Base-by-base conservation (phyloP, 2,888 invertebrate species). In the Cheilosia urbana region DNA sequence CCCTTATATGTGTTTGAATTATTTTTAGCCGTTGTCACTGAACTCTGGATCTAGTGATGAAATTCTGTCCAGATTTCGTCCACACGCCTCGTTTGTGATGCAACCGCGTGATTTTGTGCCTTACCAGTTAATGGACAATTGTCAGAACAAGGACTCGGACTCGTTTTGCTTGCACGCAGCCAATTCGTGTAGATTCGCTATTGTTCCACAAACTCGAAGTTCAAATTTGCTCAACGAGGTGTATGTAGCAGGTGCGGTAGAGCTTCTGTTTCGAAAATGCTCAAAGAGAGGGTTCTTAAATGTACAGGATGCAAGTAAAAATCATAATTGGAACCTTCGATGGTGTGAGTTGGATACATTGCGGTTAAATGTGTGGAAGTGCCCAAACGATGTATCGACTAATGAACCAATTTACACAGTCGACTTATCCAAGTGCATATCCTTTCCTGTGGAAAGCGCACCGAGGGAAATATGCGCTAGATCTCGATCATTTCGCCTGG, bases 281-380 rank as follows among this genome's bases (percentile, higher is more conserved):
- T 76, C 75, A 0, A 87, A 92, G 51, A 88, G 90, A 2, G 94
- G 94, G 1, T 94, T 94, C 88, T 88, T 94, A 2, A 93, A 93
- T 53, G 90, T 94, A 15, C 93, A 93, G 15, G 91, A 92, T 63
- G 90, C 92, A 19, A 87, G 88, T n/a, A 91, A 90, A 5, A 89
- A 89, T 0, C 90, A 93, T 21, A 90, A 90, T 69, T 94, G 94
- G 94, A 94, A 94, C 89, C 92, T 93, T 0, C 91, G 93, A 68
- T 94, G 94, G 94, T 94, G 94, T 88, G 91, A 92, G 5, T 89
- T 94, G 7, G 90, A 92, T 27, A 93, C 93, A 0, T 90, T 93
- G 15, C 88, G 88, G 0, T 87, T 94, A 2, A 89, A 89, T 24
- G 92, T 94, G 47, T 94, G 93, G 93, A 93, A 93, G 66, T 93